phyloP scores from a whole-genome alignment of 2,888 invertebrate genomes.

The Sclerodermus sp. region DNA sequence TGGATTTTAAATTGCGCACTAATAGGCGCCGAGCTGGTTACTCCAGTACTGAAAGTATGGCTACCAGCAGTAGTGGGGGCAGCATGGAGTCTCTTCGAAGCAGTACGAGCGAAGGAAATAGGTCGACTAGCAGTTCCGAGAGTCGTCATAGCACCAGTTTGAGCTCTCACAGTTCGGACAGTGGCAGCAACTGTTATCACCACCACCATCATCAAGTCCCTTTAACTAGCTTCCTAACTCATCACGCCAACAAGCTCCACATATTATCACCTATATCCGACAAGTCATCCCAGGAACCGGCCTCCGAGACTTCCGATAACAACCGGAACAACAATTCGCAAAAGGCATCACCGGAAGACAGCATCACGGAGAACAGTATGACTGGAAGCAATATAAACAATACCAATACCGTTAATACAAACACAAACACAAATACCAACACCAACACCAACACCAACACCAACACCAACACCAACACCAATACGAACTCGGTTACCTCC shows the following conservation, averaged over 20 bases:
- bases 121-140: slow-evolving; percentile 83
- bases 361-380: slow-evolving; percentile 52
- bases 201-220: slow-evolving; percentile 56
- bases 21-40: slow-evolving; percentile 66
- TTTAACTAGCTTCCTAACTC: slow-evolving; percentile 69
- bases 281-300: slow-evolving; percentile 85
- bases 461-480: slow-evolving; percentile 53
- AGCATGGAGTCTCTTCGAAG: slow-evolving; percentile 86
- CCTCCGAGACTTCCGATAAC: slow-evolving; percentile 80
- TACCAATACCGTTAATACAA: slow-evolving; percentile 59
- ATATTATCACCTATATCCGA: slow-evolving; percentile 88
- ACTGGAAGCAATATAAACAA: slow-evolving; percentile 52
- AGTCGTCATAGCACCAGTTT: slow-evolving; percentile 81
- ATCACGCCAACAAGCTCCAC: slow-evolving; percentile 77
- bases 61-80: slow-evolving; percentile 83
- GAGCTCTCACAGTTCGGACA: slow-evolving; percentile 85
- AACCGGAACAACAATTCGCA: slow-evolving; percentile 78
- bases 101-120: slow-evolving; percentile 84
- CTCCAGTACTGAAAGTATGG: slow-evolving; percentile 85
- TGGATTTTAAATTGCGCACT: slow-evolving; percentile 66
- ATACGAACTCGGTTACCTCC: slow-evolving; percentile 37
- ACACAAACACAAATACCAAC: slow-evolving; percentile 51
- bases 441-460: slow-evolving; percentile 58
- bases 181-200: slow-evolving; percentile 66
- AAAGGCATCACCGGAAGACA: slow-evolving; percentile 75